Conservation (phyloP, 2,113 vertebrate species). For the Oreotrochilus melanogaster region DNA sequence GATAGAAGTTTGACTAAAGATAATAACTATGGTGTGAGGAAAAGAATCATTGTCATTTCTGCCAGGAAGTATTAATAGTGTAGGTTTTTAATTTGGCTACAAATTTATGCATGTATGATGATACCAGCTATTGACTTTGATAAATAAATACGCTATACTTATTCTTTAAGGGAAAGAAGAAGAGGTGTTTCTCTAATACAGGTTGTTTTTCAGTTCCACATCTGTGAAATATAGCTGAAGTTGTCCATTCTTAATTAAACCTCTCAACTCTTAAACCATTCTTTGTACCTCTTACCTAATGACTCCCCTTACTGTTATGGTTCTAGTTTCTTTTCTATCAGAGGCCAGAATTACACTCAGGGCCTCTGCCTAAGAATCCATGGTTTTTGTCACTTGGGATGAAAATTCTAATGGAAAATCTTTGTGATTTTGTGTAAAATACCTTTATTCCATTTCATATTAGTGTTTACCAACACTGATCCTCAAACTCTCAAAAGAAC, state of each 20-base stretch:
- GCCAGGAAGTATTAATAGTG: neutral
- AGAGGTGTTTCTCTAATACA: neutral
- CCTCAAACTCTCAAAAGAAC: neutral
- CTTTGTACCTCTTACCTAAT: neutral
- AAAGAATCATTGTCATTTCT: neutral
- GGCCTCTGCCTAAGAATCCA: accelerated
- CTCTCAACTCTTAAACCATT: neutral
- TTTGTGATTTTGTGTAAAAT: neutral
- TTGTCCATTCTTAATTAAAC: neutral
- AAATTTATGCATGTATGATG: neutral
- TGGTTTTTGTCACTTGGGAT: neutral
- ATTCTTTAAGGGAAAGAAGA: neutral
- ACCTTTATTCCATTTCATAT: neutral
- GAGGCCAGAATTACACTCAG: neutral
- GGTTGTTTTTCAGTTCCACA: neutral
- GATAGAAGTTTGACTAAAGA: neutral
- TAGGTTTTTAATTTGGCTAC: neutral
- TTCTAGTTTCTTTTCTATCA: neutral
- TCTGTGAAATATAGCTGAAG: neutral
- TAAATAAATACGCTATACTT: conserved; percentile 20
- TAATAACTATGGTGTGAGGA: neutral
- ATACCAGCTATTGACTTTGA: conserved; percentile 27
- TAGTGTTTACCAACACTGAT: neutral
- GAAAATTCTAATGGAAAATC: neutral
- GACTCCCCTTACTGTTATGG: neutral